These are phyloP conservation scores for Todus mexicanus DNA, from an alignment of 2,797 vertebrate species.

Conservation along the genomic window DNA sequence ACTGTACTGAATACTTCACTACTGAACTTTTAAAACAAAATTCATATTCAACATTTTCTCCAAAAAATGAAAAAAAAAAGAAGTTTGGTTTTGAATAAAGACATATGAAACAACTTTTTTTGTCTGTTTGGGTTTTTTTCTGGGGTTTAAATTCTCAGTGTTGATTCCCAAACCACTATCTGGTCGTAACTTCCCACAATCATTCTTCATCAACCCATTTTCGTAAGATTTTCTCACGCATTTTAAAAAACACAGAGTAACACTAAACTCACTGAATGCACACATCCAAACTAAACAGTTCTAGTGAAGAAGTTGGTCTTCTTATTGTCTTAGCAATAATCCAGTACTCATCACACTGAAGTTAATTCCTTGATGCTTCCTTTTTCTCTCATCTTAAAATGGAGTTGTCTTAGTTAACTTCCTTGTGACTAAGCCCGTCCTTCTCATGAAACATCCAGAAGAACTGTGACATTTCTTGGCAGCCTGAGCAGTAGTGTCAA, in stretches of 20 bases:
- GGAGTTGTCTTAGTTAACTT: neutral
- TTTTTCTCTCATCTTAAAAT: neutral
- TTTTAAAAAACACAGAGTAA: neutral
- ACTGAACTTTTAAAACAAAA: neutral
- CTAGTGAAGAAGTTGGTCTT: neutral
- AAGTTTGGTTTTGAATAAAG: neutral
- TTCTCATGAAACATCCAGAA: neutral
- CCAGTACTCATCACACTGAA: neutral
- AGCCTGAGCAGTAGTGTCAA: conserved; percentile 5
- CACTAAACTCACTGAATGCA: neutral
- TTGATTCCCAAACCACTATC: neutral
- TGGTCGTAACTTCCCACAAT: neutral
- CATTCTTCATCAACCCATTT: neutral
- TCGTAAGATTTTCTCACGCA: neutral
- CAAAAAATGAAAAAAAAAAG: neutral
- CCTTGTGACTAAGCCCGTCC: neutral
- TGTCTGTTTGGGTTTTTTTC: neutral
- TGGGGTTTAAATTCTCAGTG: neutral
- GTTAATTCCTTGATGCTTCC: neutral
- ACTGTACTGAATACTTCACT: neutral
- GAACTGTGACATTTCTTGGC: conserved; percentile 7
- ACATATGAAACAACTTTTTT: neutral
- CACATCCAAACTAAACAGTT: neutral
- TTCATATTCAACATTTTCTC: neutral
- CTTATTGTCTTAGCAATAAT: neutral